Conservation (phyloP, 2,888 invertebrate genomes). For the Camponotus fellah region DNA sequence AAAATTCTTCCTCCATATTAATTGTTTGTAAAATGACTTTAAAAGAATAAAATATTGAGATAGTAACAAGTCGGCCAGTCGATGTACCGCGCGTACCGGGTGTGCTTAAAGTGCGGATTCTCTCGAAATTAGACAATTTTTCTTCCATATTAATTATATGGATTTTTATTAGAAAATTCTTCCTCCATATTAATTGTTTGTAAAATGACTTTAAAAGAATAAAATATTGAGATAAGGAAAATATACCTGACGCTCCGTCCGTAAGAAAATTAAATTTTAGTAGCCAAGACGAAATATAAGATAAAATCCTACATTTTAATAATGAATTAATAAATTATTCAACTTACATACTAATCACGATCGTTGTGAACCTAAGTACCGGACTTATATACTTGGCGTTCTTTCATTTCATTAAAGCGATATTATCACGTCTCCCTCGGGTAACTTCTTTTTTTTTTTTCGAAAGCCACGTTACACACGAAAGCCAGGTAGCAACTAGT, state of each 20-base stretch:
- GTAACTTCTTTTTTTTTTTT: background rate
- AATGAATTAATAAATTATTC: background rate
- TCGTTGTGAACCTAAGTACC: background rate
- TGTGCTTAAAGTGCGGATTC: too few species aligned
- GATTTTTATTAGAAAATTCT: too few species aligned
- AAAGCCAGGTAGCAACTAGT: background rate
- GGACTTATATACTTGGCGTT: background rate
- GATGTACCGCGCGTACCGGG: too few species aligned
- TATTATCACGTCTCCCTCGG: background rate
- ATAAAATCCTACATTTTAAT: background rate
- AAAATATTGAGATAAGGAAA: background rate
- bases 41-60: too few species aligned
- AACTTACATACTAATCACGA: background rate
- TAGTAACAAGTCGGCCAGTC: too few species aligned
- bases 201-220: background rate
- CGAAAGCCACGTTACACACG: background rate
- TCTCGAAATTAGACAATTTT: too few species aligned
- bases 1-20: too few species aligned
- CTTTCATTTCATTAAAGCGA: conserved; percentile 6
- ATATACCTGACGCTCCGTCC: background rate
- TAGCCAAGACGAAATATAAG: background rate
- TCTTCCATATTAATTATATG: too few species aligned
- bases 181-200: too few species aligned
- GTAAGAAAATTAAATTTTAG: background rate
- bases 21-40: too few species aligned